A percentile compares a stretch with the other conserved stretches of the same genome.
These are phyloP conservation scores for Notodonta ziczac DNA, from an alignment of 2,888 invertebrate species.

Conservation along the genomic window DNA sequence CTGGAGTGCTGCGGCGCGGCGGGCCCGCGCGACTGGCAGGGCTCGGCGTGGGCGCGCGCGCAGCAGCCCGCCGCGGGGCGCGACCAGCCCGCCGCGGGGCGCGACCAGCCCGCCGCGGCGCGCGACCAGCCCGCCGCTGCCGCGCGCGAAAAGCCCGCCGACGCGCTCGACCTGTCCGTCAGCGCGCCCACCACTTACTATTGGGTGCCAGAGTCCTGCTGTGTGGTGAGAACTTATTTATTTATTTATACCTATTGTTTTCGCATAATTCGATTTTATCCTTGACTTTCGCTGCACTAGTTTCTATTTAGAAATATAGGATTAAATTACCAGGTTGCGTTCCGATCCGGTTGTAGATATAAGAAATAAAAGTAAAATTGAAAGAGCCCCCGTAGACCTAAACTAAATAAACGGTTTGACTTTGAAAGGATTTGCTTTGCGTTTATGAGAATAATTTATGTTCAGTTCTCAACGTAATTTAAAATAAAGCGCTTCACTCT, in stretches of 20 bases:
- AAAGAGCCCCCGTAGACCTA: too few relatives aligned
- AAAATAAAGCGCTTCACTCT: too few relatives aligned
- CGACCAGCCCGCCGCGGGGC: slow-evolving; percentile 11
- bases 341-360: too few relatives aligned
- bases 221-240: slow-evolving; percentile 35
- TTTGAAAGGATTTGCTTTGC: too few relatives aligned
- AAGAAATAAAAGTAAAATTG: too few relatives aligned
- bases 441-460: too few relatives aligned
- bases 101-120: slow-evolving; percentile 1
- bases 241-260: not conserved
- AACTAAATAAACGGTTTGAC: too few relatives aligned
- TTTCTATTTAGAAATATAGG: too few relatives aligned
- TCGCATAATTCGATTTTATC: too few relatives aligned
- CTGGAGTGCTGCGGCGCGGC: slow-evolving; percentile 97
- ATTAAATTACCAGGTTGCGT: too few relatives aligned
- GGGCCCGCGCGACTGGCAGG: slow-evolving; percentile 95
- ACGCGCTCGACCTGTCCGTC: slow-evolving; percentile 66
- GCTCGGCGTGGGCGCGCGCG: slow-evolving; percentile 60
- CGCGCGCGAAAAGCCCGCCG: slow-evolving; percentile 14
- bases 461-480: too few relatives aligned
- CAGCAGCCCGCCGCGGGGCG: slow-evolving; percentile 14
- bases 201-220: slow-evolving; percentile 70
- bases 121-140: slow-evolving; percentile 14
- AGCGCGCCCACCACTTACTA: slow-evolving; percentile 61
- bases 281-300: too few relatives aligned